Percentiles rank a stretch among this genome's conserved stretches.
phyloP scores from a whole-genome alignment of 2,113 vertebrate genomes.

The Tyrannus savana region DNA sequence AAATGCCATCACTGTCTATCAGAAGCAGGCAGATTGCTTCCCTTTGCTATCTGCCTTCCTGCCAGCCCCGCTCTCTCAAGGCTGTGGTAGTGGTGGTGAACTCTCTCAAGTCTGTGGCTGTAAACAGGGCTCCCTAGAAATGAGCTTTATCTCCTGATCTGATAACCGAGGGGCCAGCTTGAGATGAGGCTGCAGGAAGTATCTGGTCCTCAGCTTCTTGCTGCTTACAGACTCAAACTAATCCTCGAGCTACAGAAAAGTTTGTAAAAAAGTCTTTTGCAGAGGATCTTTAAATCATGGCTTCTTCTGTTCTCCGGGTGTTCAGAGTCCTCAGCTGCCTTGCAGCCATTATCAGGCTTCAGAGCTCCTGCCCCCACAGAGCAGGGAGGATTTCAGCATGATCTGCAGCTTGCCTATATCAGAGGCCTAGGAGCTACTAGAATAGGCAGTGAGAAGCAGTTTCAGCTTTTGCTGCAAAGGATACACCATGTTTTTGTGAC shows the following conservation, averaged over 20 bases:
- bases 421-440: background rate
- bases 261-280: background rate
- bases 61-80: background rate
- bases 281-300: background rate
- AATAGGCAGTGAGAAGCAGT: background rate
- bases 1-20: background rate
- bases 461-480: background rate
- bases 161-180: background rate
- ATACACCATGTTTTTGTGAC: background rate
- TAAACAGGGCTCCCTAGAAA: background rate
- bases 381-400: background rate
- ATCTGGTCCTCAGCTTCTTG: background rate
- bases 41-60: conserved; percentile 38
- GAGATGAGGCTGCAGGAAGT: background rate
- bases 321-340: background rate
- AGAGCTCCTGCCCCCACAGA: background rate
- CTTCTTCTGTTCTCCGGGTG: background rate
- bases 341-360: background rate
- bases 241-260: background rate
- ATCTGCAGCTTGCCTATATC: background rate
- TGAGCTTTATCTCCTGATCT: background rate
- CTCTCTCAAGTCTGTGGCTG: background rate
- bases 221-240: background rate
- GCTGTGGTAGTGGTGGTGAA: background rate
- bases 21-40: background rate